A percentile compares a stretch with the other conserved stretches of the same genome.
These are phyloP conservation scores for Philopotamus ludificatus DNA, from an alignment of 1,140 invertebrate genomes.

Conservation along the genomic window DNA sequence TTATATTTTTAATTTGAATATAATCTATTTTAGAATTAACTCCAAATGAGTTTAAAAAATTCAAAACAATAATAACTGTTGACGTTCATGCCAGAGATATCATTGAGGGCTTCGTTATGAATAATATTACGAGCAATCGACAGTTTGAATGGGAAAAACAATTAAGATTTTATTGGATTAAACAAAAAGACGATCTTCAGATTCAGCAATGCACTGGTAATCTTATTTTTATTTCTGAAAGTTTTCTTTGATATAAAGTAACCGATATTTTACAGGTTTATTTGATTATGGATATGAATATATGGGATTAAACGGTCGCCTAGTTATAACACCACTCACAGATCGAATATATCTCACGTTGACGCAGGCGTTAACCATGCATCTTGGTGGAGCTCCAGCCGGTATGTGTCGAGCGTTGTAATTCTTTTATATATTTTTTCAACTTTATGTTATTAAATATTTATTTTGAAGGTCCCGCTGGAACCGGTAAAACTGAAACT, in stretches of 20 bases:
- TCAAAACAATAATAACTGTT: conserved; percentile 83
- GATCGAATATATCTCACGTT: conserved; percentile 90
- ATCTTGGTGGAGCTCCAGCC: conserved; percentile 83
- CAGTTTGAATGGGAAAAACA: conserved; percentile 94
- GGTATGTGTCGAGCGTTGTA: conserved; percentile 48
- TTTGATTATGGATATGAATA: conserved; percentile 94
- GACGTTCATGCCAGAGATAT: conserved; percentile 90
- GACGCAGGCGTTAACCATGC: conserved; percentile 86
- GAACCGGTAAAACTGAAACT: conserved; percentile 90
- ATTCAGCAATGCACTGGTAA: conserved; percentile 81
- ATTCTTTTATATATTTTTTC: background rate
- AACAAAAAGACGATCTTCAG: conserved; percentile 75
- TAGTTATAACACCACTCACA: conserved; percentile 88
- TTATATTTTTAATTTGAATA: background rate
- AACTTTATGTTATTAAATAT: background rate
- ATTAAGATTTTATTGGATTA: conserved; percentile 87
- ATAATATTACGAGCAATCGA: conserved; percentile 76
- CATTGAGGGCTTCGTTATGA: conserved; percentile 80
- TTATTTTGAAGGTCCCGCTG: conserved; percentile 63
- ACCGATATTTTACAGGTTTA: conserved; percentile 55
- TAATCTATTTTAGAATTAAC: conserved; percentile 56
- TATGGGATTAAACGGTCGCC: conserved; percentile 86
- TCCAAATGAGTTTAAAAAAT: conserved; percentile 81
- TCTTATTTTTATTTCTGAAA: background rate
- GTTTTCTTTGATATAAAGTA: conserved; percentile 1